Evolutionary conservation across 1,140 invertebrate genomes (phyloP), one percentile per base, ranked within the genome.

Genomic region (Drosophila paulistorum): DNA sequence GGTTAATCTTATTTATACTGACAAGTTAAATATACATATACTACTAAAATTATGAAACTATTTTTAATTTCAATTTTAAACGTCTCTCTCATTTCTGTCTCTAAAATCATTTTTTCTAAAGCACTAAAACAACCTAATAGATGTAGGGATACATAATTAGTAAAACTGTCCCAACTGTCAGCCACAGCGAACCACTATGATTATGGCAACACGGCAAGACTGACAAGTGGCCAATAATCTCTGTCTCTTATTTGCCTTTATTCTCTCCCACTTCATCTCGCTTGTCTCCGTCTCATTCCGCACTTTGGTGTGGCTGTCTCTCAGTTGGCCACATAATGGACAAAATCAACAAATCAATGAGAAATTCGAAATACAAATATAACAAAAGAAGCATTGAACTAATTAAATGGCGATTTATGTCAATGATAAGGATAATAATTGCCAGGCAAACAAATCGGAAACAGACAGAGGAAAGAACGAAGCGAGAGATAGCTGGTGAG

Each of bases 341-440:
- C 64, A 67, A 68, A 79, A 83, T 87, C 83, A 86, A 79, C 72
- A 87, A 87, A 87, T 87, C 83, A 89, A 87, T 87, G 84, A 64
- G 67, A 71, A 79, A 54, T 63, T 74, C 82, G 67, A 71, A 79
- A 54, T 60, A 81, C 82, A 87, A 79, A 74, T 73, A 83, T 60
- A 77, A 71, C 73, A 83, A 58, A 78, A 68, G 23, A 59, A 68
- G 84, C 83, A 77, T 70, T 77, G 79, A 86, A 66, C 83, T 87
- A 83, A 87, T 87, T 87, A 87, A 87, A 87, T 87, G 84, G 69
- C 65, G 83, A 87, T 87, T 89, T 89, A 80, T 87, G 83, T 87
- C 83, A 87, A 69, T 79, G 83, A 87, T 87, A 87, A 87, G 70
- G 68, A 87, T 79, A 83, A 87, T 87, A 87, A 87, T 87, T 87